phyloP scores from a whole-genome alignment of 2,797 vertebrate species.

The Emys orbicularis region DNA sequence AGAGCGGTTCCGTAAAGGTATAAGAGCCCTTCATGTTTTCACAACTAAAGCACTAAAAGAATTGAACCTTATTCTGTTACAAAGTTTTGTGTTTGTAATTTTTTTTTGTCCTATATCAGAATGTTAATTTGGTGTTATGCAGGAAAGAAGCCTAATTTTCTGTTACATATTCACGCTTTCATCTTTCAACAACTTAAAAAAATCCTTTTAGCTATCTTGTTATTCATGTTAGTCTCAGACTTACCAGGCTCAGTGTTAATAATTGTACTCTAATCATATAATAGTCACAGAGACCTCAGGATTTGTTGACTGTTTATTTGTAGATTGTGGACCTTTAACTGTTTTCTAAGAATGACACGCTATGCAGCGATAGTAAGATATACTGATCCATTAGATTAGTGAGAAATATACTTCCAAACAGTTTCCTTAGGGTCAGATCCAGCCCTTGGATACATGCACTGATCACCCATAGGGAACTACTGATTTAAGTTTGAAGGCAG shows the following conservation, averaged over 20 bases:
- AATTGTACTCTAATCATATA: neutral
- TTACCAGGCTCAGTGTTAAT: neutral
- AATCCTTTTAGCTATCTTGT: neutral
- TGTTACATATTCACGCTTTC: neutral
- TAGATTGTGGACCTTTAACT: neutral
- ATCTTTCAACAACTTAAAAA: neutral
- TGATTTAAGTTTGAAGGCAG: neutral
- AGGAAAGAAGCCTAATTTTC: neutral
- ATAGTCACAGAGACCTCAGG: neutral
- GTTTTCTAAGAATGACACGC: neutral
- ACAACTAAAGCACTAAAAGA: neutral
- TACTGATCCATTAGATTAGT: neutral
- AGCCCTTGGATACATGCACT: neutral
- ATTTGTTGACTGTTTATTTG: neutral
- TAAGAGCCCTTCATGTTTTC: neutral
- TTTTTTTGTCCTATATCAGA: neutral
- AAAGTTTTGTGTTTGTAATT: neutral
- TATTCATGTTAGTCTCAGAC: conserved; percentile 18
- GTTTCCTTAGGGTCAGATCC: neutral
- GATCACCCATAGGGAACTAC: neutral
- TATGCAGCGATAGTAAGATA: neutral
- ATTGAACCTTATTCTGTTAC: neutral
- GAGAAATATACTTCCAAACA: neutral
- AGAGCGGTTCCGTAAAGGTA: neutral
- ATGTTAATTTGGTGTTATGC: neutral